Evolutionary conservation across 2,113 vertebrate genomes (phyloP).

Genomic region (Crotalus tigris): DNA sequence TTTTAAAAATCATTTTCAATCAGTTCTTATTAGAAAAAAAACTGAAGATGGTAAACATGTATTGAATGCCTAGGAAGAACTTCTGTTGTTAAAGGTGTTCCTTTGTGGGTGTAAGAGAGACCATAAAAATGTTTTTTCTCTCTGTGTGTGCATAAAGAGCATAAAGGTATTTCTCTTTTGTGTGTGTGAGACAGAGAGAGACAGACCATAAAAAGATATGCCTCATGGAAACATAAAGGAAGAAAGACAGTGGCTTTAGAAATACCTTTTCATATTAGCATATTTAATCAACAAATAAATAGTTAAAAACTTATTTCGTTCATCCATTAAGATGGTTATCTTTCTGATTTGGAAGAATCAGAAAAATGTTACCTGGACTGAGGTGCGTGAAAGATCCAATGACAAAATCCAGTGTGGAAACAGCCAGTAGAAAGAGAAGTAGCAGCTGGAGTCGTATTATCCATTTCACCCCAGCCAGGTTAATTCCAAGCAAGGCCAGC

Average conservation of each 20-base stretch:
- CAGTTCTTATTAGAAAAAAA: background rate
- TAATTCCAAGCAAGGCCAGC: conserved; percentile 89
- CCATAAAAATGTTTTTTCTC: background rate
- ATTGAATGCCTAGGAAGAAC: background rate
- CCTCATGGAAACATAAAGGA: background rate
- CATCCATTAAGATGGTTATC: background rate
- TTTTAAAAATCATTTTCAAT: background rate
- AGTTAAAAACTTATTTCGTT: background rate
- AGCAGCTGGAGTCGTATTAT: conserved; percentile 92
- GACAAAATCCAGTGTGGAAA: conserved; percentile 93
- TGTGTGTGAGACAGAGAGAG: background rate
- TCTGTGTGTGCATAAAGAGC: too few species aligned
- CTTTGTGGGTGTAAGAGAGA: background rate
- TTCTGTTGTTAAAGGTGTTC: background rate
- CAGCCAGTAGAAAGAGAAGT: conserved; percentile 84
- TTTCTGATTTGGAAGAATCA: background rate
- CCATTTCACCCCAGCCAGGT: conserved; percentile 95
- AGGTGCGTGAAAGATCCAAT: conserved; percentile 92
- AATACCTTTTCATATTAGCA: background rate
- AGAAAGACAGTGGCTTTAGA: background rate
- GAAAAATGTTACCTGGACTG: conserved; percentile 80
- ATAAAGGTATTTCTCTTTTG: background rate
- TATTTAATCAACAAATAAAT: background rate
- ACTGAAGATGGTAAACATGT: background rate
- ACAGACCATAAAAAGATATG: background rate